phyloP scores from a whole-genome alignment of 1,140 invertebrate genomes.

The Drosophila varians region DNA sequence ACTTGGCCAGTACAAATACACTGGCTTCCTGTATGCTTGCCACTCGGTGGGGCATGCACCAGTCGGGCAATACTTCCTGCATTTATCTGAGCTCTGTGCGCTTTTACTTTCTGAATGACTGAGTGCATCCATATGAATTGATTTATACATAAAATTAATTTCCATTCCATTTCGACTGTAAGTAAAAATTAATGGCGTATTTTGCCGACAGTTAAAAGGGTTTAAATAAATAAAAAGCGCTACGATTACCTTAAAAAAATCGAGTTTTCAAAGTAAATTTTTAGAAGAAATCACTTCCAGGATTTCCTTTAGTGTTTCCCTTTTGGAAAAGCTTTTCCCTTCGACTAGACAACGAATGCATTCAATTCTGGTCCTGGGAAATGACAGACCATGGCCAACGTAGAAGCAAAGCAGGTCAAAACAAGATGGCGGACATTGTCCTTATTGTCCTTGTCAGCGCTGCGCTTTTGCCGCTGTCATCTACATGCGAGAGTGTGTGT shows the following conservation, averaged over 20 bases:
- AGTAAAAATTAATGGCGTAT: neutral
- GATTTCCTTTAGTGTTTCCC: neutral
- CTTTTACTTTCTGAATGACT: neutral
- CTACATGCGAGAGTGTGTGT: conserved; percentile 8
- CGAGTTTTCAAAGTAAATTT: too few species aligned
- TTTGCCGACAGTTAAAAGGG: neutral
- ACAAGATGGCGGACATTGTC: conserved; percentile 45
- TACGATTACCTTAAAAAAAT: too few species aligned
- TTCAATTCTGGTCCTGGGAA: conserved; percentile 38
- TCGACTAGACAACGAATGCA: conserved; percentile 4
- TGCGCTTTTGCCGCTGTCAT: conserved; percentile 16
- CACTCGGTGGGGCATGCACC: conserved; percentile 32
- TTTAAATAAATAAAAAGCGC: too few species aligned
- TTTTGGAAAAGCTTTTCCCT: too few species aligned
- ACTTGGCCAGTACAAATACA: conserved; percentile 44
- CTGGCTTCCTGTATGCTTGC: conserved; percentile 21
- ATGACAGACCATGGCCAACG: conserved; percentile 40
- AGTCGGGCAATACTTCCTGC: conserved; percentile 8
- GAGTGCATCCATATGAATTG: neutral
- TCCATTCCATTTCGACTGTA: neutral
- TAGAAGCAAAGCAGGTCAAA: conserved; percentile 36
- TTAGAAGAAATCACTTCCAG: too few species aligned
- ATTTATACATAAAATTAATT: neutral
- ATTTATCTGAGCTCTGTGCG: conserved; percentile 3
- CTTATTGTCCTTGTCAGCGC: conserved; percentile 20